Conservation (phyloP, 2,113 vertebrate genomes). For the Ivindomyrus marchei region DNA sequence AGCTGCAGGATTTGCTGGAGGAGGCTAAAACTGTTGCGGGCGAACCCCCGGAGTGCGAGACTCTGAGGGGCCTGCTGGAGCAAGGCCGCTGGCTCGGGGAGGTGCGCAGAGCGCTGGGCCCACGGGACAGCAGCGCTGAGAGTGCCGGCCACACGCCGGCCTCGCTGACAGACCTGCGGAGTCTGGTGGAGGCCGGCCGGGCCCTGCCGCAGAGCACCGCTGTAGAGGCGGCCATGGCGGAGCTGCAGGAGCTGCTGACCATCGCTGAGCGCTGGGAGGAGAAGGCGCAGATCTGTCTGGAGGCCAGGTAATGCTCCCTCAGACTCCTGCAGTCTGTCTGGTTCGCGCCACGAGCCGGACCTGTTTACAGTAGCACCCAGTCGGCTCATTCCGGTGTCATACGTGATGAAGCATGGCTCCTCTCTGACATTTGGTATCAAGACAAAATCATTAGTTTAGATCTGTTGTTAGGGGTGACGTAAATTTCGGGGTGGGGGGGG, state of each 20-base stretch:
- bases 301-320: slow-evolving; percentile 67
- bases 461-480: neutral
- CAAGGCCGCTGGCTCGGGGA: slow-evolving; percentile 79
- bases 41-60: slow-evolving; percentile 66
- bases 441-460: neutral
- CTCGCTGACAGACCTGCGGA: slow-evolving; percentile 70
- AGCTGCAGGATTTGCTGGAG: slow-evolving; percentile 67
- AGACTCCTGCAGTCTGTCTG: neutral
- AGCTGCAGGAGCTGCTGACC: slow-evolving; percentile 85
- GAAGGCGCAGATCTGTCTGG: slow-evolving; percentile 86
- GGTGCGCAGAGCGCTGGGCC: slow-evolving; percentile 72
- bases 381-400: neutral
- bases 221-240: slow-evolving; percentile 83
- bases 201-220: slow-evolving; percentile 75
- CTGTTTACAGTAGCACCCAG: neutral
- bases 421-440: neutral
- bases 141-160: slow-evolving; percentile 36
- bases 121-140: slow-evolving; percentile 52
- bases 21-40: slow-evolving; percentile 60
- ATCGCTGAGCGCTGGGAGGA: slow-evolving; percentile 94
- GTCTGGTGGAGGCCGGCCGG: slow-evolving; percentile 71
- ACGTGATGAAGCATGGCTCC: neutral
- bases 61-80: slow-evolving; percentile 70
- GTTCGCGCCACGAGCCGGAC: neutral
- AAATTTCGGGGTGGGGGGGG: neutral